These are phyloP conservation scores for Cololabis saira DNA, from an alignment of 2,113 vertebrate genomes.

Conservation along the genomic window DNA sequence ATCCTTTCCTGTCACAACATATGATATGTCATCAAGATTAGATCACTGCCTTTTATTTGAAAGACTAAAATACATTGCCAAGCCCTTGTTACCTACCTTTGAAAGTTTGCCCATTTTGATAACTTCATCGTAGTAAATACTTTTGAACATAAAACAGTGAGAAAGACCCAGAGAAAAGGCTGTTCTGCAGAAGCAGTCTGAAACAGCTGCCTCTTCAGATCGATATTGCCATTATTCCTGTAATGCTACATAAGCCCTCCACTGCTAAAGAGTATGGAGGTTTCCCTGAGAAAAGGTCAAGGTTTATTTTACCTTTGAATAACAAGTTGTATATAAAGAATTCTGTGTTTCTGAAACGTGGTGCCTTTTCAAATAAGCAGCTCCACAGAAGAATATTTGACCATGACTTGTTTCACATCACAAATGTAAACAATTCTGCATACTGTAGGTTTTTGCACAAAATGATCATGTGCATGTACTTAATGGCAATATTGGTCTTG, in stretches of 20 bases:
- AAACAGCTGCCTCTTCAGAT: slow-evolving; percentile 76
- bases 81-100: slow-evolving; percentile 45
- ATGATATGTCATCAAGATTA: slow-evolving; percentile 47
- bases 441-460: no score
- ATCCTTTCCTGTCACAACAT: slow-evolving; percentile 51
- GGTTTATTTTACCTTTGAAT: not conserved
- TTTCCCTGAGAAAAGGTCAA: slow-evolving; percentile 48
- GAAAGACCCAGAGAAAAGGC: slow-evolving; percentile 46
- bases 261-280: slow-evolving; percentile 39
- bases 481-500: no score
- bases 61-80: slow-evolving; percentile 19
- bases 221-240: slow-evolving; percentile 73
- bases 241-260: slow-evolving; percentile 55
- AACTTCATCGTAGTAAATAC: slow-evolving; percentile 61
- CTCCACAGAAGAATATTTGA: no score
- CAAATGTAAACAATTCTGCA: no score
- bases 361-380: no score
- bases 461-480: no score
- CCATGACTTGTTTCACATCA: no score
- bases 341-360: no score
- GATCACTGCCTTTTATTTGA: slow-evolving; percentile 28
- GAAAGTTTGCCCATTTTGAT: slow-evolving; percentile 50
- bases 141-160: slow-evolving; percentile 66
- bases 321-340: not conserved
- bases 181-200: slow-evolving; percentile 69